Evolutionary conservation across 2,888 invertebrate genomes (phyloP).

Genomic region (Pheosia gnoma): DNA sequence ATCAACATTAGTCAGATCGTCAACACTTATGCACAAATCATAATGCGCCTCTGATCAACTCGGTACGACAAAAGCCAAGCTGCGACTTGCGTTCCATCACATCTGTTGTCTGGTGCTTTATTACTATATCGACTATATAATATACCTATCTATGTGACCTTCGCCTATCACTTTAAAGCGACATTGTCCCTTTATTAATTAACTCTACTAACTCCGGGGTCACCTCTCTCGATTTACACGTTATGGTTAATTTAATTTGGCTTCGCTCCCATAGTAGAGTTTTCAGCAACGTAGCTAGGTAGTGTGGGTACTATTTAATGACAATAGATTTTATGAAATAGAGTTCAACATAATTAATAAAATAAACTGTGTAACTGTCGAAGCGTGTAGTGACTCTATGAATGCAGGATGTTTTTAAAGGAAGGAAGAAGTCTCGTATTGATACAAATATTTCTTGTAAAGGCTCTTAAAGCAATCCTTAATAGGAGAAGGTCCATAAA

Average conservation of each 20-base stretch:
- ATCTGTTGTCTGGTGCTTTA: background rate
- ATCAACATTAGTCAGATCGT: too few species aligned
- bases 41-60: background rate
- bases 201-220: background rate
- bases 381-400: background rate
- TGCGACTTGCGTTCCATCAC: background rate
- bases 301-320: too few species aligned
- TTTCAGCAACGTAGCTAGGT: background rate
- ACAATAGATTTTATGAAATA: too few species aligned
- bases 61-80: background rate
- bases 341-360: too few species aligned
- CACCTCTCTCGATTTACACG: conserved; percentile 37
- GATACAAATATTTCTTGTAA: too few species aligned
- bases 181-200: conserved; percentile 14
- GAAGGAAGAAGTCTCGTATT: too few species aligned
- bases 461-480: too few species aligned
- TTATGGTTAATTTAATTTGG: conserved; percentile 40
- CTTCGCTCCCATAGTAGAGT: background rate
- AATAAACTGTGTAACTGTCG: too few species aligned
- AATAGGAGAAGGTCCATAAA: too few species aligned
- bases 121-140: background rate
- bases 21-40: background rate
- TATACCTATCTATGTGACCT: background rate
- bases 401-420: background rate
- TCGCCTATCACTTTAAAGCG: conserved; percentile 4